phyloP scores from a whole-genome alignment of 2,797 vertebrate species.

The Cirrhinus mrigala region DNA sequence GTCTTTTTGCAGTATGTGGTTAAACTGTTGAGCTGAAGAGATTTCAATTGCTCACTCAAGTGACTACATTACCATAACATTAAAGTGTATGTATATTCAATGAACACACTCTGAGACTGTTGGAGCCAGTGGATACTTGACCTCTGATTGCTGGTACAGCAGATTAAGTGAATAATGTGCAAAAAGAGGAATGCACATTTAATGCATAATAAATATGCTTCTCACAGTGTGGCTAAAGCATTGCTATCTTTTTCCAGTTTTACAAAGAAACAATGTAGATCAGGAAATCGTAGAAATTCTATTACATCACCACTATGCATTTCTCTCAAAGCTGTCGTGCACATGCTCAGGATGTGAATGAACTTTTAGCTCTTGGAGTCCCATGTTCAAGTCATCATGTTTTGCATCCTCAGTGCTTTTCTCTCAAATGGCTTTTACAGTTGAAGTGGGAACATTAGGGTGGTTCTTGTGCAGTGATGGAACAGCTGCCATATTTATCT shows the following conservation, averaged over 20 bases:
- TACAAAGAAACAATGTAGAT: neutral
- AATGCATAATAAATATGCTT: neutral
- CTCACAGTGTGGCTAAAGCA: neutral
- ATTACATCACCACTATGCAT: neutral
- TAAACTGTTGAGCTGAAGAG: constrained; percentile 39
- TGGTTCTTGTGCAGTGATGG: neutral
- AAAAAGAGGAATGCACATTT: constrained; percentile 24
- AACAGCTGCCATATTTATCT: neutral
- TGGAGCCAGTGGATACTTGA: constrained; percentile 38
- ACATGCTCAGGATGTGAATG: neutral
- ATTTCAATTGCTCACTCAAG: constrained; percentile 40
- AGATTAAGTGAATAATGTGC: constrained; percentile 35
- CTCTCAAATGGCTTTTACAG: neutral
- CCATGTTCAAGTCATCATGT: neutral
- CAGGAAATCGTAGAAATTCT: neutral
- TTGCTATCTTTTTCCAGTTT: neutral
- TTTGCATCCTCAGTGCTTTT: neutral
- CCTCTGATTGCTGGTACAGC: constrained; percentile 30
- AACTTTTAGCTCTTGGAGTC: neutral
- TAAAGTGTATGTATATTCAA: constrained; percentile 53
- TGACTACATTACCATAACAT: constrained; percentile 55
- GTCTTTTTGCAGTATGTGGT: constrained; percentile 27
- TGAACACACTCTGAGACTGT: constrained; percentile 37
- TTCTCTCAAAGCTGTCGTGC: neutral
- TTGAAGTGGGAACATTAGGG: neutral